Evolutionary conservation across 2,797 vertebrate species (phyloP).

Genomic region (Macropus fuliginosus): DNA sequence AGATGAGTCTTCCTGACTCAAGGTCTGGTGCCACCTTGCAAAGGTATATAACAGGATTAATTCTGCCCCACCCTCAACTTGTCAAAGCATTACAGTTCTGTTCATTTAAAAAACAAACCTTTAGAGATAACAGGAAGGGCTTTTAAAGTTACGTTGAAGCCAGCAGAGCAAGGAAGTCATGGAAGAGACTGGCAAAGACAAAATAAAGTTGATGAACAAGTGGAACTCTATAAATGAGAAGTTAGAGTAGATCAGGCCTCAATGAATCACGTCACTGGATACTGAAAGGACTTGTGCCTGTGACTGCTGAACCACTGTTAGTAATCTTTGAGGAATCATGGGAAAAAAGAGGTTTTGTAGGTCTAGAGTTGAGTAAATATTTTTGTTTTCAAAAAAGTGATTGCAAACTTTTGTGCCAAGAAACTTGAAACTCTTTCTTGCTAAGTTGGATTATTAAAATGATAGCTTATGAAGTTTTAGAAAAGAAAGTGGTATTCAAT

Average conservation of each 20-base stretch:
- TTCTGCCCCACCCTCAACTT: neutral
- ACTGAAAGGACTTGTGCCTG: neutral
- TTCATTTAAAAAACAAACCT: neutral
- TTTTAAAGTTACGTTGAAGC: neutral
- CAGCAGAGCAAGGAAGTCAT: neutral
- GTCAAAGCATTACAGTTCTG: neutral
- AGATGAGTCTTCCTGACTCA: neutral
- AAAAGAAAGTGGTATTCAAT: neutral
- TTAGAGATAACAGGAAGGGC: neutral
- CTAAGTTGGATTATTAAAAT: neutral
- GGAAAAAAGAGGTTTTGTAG: neutral
- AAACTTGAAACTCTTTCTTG: neutral
- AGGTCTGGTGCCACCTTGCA: neutral
- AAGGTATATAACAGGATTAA: neutral
- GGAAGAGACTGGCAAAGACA: neutral
- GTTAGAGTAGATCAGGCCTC: neutral
- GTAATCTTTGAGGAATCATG: neutral
- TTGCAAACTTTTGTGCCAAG: neutral
- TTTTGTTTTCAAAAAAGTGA: neutral
- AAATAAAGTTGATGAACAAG: neutral
- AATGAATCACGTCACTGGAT: neutral
- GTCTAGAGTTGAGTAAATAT: neutral
- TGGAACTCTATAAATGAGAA: neutral
- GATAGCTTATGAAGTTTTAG: neutral
- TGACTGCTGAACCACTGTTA: neutral